A percentile compares a stretch with the other conserved stretches of the same genome.
These are phyloP conservation scores for Chrysina gloriosa DNA, from an alignment of 2,888 invertebrate species.

Conservation along the genomic window DNA sequence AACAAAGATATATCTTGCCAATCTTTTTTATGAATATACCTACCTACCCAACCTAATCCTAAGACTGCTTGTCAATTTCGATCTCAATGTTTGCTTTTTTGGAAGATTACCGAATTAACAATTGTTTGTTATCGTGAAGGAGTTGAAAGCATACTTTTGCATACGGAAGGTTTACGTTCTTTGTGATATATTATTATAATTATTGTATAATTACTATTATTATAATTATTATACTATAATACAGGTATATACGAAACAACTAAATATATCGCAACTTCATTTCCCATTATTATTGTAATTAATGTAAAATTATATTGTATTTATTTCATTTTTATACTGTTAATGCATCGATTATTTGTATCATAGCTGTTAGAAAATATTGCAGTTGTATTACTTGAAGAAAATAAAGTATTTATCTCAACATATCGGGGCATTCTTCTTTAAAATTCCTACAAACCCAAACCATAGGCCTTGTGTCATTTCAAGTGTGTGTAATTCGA, in stretches of 20 bases:
- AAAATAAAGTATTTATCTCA: slow-evolving; percentile 51
- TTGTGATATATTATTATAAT: slow-evolving; percentile 48
- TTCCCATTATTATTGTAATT: slow-evolving; percentile 53
- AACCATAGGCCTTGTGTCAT: no score
- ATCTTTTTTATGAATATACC: slow-evolving; percentile 54
- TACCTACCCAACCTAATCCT: slow-evolving; percentile 49
- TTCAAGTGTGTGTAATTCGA: no score
- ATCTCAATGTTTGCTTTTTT: slow-evolving; percentile 55
- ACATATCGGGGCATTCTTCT: not conserved
- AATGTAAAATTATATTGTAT: slow-evolving; percentile 60
- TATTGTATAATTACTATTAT: slow-evolving; percentile 39
- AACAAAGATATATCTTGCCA: slow-evolving; percentile 61
- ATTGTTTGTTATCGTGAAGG: slow-evolving; percentile 32
- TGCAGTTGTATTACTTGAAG: slow-evolving; percentile 61
- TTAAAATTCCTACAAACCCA: not conserved
- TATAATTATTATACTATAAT: slow-evolving; percentile 44
- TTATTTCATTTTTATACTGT: slow-evolving; percentile 61
- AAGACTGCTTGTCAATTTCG: slow-evolving; percentile 62
- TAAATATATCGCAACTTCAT: slow-evolving; percentile 48
- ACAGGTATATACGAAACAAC: slow-evolving; percentile 32
- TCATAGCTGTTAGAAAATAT: slow-evolving; percentile 64
- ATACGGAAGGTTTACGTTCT: slow-evolving; percentile 43
- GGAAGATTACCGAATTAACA: no score
- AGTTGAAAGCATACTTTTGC: slow-evolving; percentile 39
- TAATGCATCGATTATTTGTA: slow-evolving; percentile 60